phyloP scores from a whole-genome alignment of 2,113 vertebrate species.

The Psilopsiagon aymara region DNA sequence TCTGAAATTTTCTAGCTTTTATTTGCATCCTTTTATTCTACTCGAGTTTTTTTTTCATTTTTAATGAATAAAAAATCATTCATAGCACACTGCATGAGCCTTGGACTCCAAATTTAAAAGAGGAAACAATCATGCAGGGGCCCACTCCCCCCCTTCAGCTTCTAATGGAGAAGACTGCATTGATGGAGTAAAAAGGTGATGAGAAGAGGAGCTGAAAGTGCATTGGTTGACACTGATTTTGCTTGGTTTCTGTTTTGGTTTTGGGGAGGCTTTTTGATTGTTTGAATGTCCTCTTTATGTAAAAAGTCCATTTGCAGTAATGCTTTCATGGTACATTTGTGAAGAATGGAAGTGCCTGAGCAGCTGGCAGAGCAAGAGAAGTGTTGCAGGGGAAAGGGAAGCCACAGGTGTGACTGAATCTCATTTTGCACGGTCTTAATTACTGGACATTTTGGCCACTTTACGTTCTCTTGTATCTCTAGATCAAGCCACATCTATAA shows the following conservation, averaged over 20 bases:
- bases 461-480: not conserved
- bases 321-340: accelerated
- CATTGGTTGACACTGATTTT: not conserved
- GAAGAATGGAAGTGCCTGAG: not conserved
- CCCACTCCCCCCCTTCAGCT: accelerated
- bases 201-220: not conserved
- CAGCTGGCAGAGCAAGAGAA: not conserved
- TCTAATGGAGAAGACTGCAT: not conserved
- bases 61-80: not conserved
- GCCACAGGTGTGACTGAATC: not conserved
- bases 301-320: not conserved
- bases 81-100: not conserved
- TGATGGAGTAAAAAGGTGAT: not conserved
- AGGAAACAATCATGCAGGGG: not conserved
- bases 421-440: not conserved
- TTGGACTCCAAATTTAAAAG: not conserved
- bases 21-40: not conserved
- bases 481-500: not conserved
- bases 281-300: not conserved
- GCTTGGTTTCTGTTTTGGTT: not conserved
- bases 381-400: not conserved
- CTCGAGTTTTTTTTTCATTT: not conserved
- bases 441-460: not conserved
- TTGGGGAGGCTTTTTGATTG: not conserved
- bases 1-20: not conserved